Evolutionary conservation across 2,888 invertebrate species (phyloP), one percentile per base, ranked within the genome.

Genomic region (Eupeodes latifasciatus): DNA sequence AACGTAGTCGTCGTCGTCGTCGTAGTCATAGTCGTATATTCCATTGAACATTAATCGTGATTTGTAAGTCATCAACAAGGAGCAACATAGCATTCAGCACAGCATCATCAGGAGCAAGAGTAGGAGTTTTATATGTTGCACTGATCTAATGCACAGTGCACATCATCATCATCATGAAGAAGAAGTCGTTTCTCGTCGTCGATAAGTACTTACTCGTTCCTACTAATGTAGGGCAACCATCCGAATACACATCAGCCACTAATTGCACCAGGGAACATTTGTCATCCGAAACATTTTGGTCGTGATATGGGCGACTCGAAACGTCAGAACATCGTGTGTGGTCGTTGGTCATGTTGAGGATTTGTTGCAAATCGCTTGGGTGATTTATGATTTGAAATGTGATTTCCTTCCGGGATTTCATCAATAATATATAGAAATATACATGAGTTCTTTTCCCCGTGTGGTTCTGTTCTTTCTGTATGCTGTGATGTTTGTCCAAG

Each of bases 231-330:
- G 87, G 87, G 77, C 87, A 72, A 59, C 72, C 47, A 27, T 44
- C 44, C 69, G 16, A 3, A 55, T 71, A 87, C 80, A 80, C 72
- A 83, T 74, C 81, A 77, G 80, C 74, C 72, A 80, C 87, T 87
- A 87, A 87, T 87, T 87, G 87, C 87, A 81, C 87, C 87, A 72
- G 57, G 11, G 77, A 81, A 77, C 84, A 87, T 87, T 87, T 87
- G 84, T 87, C 87, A 87, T 87, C 64, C 61, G 76, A 80, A 84
- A 81, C 87, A 84, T 87, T 87, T 84, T 74, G 67, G 62, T 81
- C 84, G 84, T 87, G 84, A 81, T 83, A 80, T 80, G 80, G 61
- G 80, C 64, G 82, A 80, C 76, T 80, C 59, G 49, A 16, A 44
- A 55, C 55, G 71, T 83, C 61, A 69, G 59, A 40, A 49, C 86